Evolutionary conservation across 23 tunicate species (phyloP).

Genomic region (Pegea sp.): DNA sequence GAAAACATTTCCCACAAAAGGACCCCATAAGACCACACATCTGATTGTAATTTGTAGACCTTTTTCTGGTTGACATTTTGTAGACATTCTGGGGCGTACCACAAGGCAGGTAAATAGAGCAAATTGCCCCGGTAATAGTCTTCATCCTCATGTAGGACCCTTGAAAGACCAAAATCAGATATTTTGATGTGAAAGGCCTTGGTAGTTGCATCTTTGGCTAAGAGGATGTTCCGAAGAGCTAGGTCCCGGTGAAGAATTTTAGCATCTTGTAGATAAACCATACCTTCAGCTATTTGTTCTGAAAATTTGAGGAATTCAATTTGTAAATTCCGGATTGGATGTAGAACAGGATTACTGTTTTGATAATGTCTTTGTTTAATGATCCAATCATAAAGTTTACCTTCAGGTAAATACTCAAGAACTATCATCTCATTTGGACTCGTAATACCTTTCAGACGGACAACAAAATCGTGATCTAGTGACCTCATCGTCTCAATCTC

Average conservation of each 20-base stretch:
- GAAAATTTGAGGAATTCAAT: background rate
- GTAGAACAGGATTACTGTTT: background rate
- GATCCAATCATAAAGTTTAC: background rate
- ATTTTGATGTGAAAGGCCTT: slow-evolving; percentile 20
- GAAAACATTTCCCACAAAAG: slow-evolving; percentile 86
- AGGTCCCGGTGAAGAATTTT: slow-evolving; percentile 60
- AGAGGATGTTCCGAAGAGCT: slow-evolving; percentile 58
- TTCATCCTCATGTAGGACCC: slow-evolving; percentile 22
- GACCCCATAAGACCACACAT: slow-evolving; percentile 84
- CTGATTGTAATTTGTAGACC: slow-evolving; percentile 33
- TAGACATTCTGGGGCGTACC: slow-evolving; percentile 98
- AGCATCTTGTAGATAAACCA: slow-evolving; percentile 43
- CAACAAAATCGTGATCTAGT: slow-evolving; percentile 36
- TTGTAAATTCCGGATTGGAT: background rate
- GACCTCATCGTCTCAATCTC: slow-evolving; percentile 76
- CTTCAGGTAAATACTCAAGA: background rate
- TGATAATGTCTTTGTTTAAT: background rate
- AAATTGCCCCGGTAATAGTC: slow-evolving; percentile 51
- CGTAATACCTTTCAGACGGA: slow-evolving; percentile 1
- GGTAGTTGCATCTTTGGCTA: slow-evolving; percentile 15
- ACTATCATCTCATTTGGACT: background rate
- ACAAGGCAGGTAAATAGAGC: slow-evolving; percentile 65
- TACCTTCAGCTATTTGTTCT: slow-evolving; percentile 60
- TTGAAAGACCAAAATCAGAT: slow-evolving; percentile 75
- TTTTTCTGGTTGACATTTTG: slow-evolving; percentile 1